Evolutionary conservation across 2,797 vertebrate genomes (phyloP).

Genomic region (Uromys caudimaculatus): DNA sequence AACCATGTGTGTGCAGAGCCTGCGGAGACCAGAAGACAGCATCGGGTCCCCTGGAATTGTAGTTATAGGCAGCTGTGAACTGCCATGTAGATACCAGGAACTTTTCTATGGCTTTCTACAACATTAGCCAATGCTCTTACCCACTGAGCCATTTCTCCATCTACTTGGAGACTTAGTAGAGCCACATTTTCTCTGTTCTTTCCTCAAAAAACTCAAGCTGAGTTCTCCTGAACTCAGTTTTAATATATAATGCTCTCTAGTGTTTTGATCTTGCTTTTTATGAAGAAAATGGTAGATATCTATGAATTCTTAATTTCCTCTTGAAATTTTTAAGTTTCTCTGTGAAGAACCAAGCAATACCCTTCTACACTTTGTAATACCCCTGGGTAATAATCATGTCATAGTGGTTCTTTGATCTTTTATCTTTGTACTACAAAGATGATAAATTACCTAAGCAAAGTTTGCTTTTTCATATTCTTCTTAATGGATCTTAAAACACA

Average conservation of each 20-base stretch:
- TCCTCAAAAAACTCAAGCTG: background rate
- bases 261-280: slow-evolving; percentile 48
- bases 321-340: slow-evolving; percentile 50
- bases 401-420: background rate
- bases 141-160: too few species aligned
- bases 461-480: background rate
- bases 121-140: background rate
- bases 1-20: background rate
- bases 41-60: background rate
- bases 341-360: background rate
- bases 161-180: background rate
- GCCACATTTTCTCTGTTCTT: background rate
- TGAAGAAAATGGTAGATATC: background rate
- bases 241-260: slow-evolving; percentile 41
- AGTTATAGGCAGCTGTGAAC: background rate
- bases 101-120: background rate
- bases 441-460: background rate
- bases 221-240: background rate
- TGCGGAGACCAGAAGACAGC: background rate
- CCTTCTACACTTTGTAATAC: background rate
- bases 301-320: slow-evolving; percentile 52
- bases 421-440: background rate
- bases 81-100: background rate
- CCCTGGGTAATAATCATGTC: background rate
- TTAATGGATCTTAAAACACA: background rate